These are phyloP conservation scores for Malurus elegans DNA, from an alignment of 2,113 vertebrate species.

Conservation along the genomic window DNA sequence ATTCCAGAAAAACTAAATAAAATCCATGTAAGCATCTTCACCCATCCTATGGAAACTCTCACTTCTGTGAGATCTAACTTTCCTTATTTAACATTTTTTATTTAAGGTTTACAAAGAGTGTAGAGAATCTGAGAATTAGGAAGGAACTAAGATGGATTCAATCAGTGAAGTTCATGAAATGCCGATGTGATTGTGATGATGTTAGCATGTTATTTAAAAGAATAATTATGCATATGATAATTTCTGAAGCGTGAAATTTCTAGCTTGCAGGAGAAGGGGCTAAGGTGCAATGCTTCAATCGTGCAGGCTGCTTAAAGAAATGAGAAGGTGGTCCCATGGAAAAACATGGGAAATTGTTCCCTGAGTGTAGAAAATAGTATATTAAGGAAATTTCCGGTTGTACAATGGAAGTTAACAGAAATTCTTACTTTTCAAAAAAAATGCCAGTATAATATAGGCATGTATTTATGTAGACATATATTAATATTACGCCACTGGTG, in stretches of 20 bases:
- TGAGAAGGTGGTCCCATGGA: neutral
- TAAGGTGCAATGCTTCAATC: neutral
- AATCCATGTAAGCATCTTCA: neutral
- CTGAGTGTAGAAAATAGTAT: neutral
- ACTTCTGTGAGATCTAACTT: neutral
- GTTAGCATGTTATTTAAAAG: neutral
- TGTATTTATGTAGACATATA: neutral
- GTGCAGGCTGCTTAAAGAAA: neutral
- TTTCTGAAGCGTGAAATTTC: neutral
- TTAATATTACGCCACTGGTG: neutral
- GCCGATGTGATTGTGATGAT: neutral
- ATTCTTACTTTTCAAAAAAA: neutral
- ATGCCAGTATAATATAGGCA: neutral
- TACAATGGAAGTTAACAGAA: neutral
- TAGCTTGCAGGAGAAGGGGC: neutral
- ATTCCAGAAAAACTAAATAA: neutral
- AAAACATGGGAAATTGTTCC: neutral
- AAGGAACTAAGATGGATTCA: neutral
- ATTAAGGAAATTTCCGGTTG: neutral
- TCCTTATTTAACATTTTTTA: neutral
- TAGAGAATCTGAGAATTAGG: neutral
- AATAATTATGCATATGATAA: rapidly evolving
- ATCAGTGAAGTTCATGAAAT: neutral
- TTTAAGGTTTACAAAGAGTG: rapidly evolving
- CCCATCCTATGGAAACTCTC: rapidly evolving